Percentiles rank a stretch among this genome's conserved stretches.
Conservation (phyloP, 2,113 vertebrate genomes). For the Tauraco erythrolophus region DNA sequence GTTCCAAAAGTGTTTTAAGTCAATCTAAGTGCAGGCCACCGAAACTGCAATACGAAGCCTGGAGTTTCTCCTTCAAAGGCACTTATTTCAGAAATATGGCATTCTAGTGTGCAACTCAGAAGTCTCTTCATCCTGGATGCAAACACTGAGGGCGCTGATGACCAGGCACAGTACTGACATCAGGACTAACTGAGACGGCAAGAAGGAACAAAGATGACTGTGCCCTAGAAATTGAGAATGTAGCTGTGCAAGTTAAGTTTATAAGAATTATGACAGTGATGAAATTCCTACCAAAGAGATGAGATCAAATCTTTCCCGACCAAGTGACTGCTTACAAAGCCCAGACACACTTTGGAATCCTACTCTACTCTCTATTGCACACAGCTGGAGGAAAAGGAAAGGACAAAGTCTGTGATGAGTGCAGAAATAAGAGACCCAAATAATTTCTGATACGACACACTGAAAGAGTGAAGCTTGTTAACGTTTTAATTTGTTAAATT, state of each 20-base stretch:
- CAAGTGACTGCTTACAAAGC: neutral
- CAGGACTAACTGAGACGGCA: neutral
- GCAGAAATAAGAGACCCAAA: neutral
- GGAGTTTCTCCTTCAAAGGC: neutral
- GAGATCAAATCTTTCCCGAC: neutral
- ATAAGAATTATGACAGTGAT: neutral
- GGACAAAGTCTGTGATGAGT: neutral
- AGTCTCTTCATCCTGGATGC: neutral
- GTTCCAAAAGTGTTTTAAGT: neutral
- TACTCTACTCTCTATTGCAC: neutral
- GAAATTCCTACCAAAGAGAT: neutral
- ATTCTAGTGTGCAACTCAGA: neutral
- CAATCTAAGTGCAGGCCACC: neutral
- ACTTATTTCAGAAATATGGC: neutral
- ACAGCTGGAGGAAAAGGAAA: neutral
- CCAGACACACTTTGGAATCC: neutral
- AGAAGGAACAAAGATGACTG: neutral
- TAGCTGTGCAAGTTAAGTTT: neutral
- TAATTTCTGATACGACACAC: neutral
- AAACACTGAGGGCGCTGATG: neutral
- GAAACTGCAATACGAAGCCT: neutral
- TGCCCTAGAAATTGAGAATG: neutral
- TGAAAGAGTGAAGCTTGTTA: conserved; percentile 5
- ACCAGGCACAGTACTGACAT: neutral
- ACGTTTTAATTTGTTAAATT: conserved; percentile 29